Conservation (phyloP, 2,797 vertebrate genomes). For the Enteromius paludinosus region DNA sequence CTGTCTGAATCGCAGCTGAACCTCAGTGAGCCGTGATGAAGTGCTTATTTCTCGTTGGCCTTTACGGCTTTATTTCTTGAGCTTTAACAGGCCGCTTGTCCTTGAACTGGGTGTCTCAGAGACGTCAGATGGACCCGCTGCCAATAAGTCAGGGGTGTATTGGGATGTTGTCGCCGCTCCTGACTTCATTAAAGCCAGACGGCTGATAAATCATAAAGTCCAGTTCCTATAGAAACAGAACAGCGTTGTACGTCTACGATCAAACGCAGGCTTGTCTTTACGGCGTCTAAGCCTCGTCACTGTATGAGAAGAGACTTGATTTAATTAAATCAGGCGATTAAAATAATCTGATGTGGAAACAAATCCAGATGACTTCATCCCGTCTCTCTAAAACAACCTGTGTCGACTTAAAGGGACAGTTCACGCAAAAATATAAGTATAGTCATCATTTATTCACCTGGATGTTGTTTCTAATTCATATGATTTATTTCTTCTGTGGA, state of each 20-base stretch:
- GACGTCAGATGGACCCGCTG: conserved; percentile 66
- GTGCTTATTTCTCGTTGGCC: conserved; percentile 58
- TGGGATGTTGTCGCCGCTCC: conserved; percentile 46
- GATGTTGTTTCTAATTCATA: neutral
- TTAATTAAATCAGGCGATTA: conserved; percentile 71
- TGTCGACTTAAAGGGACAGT: neutral
- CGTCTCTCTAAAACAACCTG: conserved; percentile 6
- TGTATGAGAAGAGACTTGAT: conserved; percentile 50
- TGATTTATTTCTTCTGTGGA: neutral
- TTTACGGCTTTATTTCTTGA: conserved; percentile 55
- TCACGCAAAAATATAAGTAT: neutral
- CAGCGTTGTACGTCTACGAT: neutral
- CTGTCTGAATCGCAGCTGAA: neutral
- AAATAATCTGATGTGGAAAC: conserved; percentile 67
- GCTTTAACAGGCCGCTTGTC: conserved; percentile 58
- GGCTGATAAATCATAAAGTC: conserved; percentile 57
- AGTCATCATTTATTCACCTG: neutral
- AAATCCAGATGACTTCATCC: conserved; percentile 59
- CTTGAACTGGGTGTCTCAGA: conserved; percentile 69
- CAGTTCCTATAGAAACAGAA: conserved; percentile 68
- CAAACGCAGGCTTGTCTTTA: neutral
- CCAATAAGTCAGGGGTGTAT: conserved; percentile 68
- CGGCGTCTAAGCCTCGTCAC: neutral
- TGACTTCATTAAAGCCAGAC: conserved; percentile 74
- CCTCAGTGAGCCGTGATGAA: conserved; percentile 48